A percentile compares a stretch with the other conserved stretches of the same genome.
These are phyloP conservation scores for Drosophila paracracens DNA, from an alignment of 2,888 invertebrate genomes.

Conservation along the genomic window DNA sequence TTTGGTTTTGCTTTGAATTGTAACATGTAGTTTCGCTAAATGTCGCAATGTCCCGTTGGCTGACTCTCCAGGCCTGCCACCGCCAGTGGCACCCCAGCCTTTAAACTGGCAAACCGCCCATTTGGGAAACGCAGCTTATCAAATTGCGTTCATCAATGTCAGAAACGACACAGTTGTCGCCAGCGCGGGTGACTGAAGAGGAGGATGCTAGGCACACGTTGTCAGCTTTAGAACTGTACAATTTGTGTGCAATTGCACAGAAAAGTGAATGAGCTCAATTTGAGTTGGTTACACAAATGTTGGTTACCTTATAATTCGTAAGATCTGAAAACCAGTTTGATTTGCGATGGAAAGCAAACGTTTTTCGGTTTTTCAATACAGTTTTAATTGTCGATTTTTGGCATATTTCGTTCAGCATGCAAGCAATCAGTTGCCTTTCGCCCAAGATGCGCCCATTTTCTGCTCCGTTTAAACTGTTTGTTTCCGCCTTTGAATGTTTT, in stretches of 20 bases:
- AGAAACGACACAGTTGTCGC: slow-evolving; percentile 25
- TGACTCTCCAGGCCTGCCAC: slow-evolving; percentile 27
- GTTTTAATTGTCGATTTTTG: background rate
- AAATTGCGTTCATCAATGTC: slow-evolving; percentile 72
- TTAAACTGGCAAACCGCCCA: slow-evolving; percentile 30
- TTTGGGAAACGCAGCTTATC: slow-evolving; percentile 53
- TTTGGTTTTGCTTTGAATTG: slow-evolving; percentile 27
- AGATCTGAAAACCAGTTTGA: background rate
- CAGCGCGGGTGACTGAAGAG: background rate
- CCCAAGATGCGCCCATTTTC: background rate
- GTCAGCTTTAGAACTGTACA: slow-evolving; percentile 51
- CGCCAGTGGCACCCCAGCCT: slow-evolving; percentile 37
- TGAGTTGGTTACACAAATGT: slow-evolving; percentile 2
- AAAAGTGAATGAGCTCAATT: slow-evolving; percentile 33
- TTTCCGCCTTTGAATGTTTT: slow-evolving; percentile 12
- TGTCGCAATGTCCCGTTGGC: slow-evolving; percentile 64
- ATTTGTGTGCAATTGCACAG: slow-evolving; percentile 31
- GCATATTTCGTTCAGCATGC: background rate
- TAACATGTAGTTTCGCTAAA: slow-evolving; percentile 58
- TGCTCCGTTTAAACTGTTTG: background rate
- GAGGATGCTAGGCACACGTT: slow-evolving; percentile 21
- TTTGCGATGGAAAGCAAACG: background rate
- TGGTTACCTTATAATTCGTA: background rate
- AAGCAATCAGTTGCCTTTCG: background rate
- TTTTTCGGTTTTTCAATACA: background rate